Percentiles rank a stretch among this genome's conserved stretches.
These are phyloP conservation scores for Halcyon malimbica DNA, from an alignment of 2,113 vertebrate genomes.

Conservation along the genomic window DNA sequence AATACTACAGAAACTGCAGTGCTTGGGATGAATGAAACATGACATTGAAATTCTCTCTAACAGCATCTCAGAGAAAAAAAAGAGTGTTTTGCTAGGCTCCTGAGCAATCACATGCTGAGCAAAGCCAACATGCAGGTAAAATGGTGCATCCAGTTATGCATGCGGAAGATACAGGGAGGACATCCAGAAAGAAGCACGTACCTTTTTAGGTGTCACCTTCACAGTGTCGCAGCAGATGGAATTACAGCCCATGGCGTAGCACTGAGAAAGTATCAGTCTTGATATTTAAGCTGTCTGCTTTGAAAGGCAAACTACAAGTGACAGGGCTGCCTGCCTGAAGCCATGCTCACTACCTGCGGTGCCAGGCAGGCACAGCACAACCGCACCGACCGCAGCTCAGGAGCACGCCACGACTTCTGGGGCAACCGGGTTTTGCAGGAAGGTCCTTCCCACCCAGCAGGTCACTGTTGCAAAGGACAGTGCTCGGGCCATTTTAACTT, in stretches of 20 bases:
- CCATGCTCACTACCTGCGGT: background rate
- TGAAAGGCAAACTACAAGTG: conserved; percentile 12
- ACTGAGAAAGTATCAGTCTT: conserved; percentile 12
- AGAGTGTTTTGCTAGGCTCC: background rate
- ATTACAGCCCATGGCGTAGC: conserved; percentile 1
- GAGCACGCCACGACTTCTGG: background rate
- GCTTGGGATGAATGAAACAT: background rate
- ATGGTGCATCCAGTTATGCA: background rate
- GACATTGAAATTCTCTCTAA: background rate
- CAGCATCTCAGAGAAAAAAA: background rate
- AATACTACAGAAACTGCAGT: background rate
- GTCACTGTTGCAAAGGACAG: background rate
- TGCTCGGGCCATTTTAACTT: background rate
- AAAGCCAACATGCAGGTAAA: background rate
- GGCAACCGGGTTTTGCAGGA: background rate
- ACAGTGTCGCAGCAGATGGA: conserved; percentile 3
- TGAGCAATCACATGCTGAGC: background rate
- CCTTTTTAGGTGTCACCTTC: conserved; percentile 49
- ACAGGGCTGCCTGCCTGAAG: background rate
- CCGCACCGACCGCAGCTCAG: background rate
- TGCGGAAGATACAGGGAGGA: background rate
- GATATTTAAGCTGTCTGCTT: conserved; percentile 39
- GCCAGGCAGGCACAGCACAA: background rate
- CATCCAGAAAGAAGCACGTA: background rate
- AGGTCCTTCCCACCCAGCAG: background rate